These are phyloP conservation scores for Colletes collaris DNA, from an alignment of 2,888 invertebrate species.

Conservation along the genomic window DNA sequence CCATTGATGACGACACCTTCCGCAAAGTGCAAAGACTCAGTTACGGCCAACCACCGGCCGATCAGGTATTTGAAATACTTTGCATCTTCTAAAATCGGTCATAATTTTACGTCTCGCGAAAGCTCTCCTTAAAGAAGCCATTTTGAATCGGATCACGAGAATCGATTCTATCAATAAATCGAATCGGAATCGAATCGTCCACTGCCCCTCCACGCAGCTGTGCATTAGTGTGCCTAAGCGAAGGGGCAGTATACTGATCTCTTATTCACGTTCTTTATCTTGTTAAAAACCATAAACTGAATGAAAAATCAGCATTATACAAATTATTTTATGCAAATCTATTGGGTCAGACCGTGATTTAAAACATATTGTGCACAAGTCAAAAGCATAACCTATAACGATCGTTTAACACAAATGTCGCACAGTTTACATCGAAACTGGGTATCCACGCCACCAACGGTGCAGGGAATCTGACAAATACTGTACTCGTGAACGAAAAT, in stretches of 20 bases:
- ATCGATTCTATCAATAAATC: no score
- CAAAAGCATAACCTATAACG: background rate
- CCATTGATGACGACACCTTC: constrained; percentile 88
- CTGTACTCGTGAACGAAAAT: constrained; percentile 18
- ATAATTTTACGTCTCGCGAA: background rate
- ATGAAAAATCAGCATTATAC: no score
- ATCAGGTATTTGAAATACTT: constrained; percentile 84
- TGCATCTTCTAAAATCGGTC: background rate
- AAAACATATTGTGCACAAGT: background rate
- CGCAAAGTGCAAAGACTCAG: constrained; percentile 89
- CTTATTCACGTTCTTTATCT: no score
- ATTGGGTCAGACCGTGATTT: background rate
- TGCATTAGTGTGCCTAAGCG: no score
- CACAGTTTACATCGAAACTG: constrained; percentile 74
- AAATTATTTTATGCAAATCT: no score
- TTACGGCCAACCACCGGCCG: constrained; percentile 88
- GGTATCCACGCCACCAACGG: constrained; percentile 62
- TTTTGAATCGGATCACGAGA: no score
- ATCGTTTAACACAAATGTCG: background rate
- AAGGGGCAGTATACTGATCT: no score
- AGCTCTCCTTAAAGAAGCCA: no score
- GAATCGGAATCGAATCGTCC: no score
- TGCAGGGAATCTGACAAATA: constrained; percentile 35
- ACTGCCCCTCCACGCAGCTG: no score
- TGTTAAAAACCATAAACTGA: no score